Evolutionary conservation across 2,113 vertebrate species (phyloP).

Genomic region (Microtus richardsoni): DNA sequence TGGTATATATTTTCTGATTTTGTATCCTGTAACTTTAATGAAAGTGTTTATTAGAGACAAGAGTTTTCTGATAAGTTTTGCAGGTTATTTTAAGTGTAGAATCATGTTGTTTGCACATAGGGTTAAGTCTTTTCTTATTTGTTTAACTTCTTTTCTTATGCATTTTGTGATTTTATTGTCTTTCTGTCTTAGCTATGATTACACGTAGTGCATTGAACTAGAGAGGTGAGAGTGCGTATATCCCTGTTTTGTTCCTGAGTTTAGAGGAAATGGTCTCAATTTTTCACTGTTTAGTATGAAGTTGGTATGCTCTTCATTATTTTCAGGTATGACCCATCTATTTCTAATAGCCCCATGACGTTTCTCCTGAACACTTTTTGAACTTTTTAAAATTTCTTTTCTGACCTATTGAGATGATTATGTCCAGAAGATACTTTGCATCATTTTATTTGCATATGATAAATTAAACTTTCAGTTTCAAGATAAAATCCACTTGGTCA

Average conservation of each 20-base stretch:
- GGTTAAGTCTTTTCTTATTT: background rate
- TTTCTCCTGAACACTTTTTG: background rate
- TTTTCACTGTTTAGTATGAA: background rate
- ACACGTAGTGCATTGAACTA: background rate
- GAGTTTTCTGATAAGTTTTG: background rate
- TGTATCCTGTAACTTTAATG: background rate
- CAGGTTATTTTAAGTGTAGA: too few relatives aligned
- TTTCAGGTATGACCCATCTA: background rate
- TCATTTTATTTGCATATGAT: background rate
- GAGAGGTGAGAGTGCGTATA: background rate
- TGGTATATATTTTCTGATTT: background rate
- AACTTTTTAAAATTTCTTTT: background rate
- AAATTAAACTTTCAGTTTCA: background rate
- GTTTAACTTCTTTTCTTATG: background rate
- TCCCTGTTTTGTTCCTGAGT: background rate
- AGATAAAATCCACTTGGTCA: background rate
- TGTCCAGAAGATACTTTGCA: background rate
- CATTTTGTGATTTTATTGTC: background rate
- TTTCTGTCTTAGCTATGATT: background rate
- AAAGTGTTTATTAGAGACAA: background rate
- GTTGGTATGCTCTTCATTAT: background rate
- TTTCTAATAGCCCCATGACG: background rate
- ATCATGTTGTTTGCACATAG: too few relatives aligned
- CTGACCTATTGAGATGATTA: background rate
- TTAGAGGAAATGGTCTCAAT: background rate